Percentiles rank a stretch among this genome's conserved stretches.
Conservation (phyloP, 2,888 invertebrate species). For the Dryadula phaetusa region DNA sequence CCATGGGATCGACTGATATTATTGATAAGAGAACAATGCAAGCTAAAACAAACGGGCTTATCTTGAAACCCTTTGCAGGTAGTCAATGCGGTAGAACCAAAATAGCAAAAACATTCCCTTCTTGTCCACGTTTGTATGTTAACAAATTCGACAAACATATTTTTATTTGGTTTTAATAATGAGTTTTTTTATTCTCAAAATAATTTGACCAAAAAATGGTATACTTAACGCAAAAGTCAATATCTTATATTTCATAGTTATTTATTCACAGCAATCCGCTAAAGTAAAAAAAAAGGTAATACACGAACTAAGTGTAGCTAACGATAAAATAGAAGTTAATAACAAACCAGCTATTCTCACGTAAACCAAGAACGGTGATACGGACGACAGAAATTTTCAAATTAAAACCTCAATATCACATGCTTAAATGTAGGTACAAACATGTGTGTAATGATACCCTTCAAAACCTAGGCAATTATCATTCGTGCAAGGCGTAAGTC, state of each 20-base stretch:
- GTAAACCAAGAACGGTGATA: slow-evolving; percentile 10
- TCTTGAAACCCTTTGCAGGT: slow-evolving; percentile 46
- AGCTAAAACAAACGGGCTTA: slow-evolving; percentile 48
- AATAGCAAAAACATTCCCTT: slow-evolving; percentile 29
- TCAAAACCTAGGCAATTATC: slow-evolving; percentile 28
- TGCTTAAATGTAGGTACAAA: neutral
- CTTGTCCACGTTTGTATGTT: slow-evolving; percentile 15
- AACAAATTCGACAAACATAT: slow-evolving; percentile 13
- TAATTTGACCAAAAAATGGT: too few species aligned
- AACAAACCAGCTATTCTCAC: slow-evolving; percentile 13
- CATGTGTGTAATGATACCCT: slow-evolving; percentile 26
- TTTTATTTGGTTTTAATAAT: neutral
- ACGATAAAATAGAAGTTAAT: neutral
- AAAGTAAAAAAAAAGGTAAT: neutral
- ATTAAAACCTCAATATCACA: slow-evolving; percentile 6
- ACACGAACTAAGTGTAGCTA: neutral
- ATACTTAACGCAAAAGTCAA: too few species aligned
- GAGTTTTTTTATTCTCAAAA: neutral
- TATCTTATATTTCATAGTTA: too few species aligned
- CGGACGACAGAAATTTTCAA: slow-evolving; percentile 1
- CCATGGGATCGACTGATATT: slow-evolving; percentile 34
- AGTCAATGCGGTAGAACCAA: slow-evolving; percentile 30
- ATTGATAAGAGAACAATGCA: slow-evolving; percentile 50
- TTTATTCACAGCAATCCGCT: neutral
- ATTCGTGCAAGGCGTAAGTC: slow-evolving; percentile 24